Percentiles rank a stretch among this genome's conserved stretches.
These are phyloP conservation scores for Xyrauchen texanus DNA, from an alignment of 2,113 vertebrate species.

Conservation along the genomic window DNA sequence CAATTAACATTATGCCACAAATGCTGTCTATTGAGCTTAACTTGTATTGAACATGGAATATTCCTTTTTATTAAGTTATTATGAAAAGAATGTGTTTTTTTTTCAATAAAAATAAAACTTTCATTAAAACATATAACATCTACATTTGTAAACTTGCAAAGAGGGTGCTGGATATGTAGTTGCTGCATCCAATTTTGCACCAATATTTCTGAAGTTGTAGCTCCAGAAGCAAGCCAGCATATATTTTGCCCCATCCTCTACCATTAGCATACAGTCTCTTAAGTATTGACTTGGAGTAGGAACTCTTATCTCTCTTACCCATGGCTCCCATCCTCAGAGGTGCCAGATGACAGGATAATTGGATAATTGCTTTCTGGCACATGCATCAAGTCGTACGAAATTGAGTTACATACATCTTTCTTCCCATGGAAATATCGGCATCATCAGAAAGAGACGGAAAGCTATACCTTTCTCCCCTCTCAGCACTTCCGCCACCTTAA, in stretches of 20 bases:
- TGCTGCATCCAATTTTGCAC: not conserved
- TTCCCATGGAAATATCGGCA: conserved; percentile 63
- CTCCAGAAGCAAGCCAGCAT: not conserved
- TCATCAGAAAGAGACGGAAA: conserved; percentile 66
- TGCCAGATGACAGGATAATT: conserved; percentile 76
- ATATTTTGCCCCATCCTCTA: not conserved
- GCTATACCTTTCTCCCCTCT: conserved; percentile 61
- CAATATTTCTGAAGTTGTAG: not conserved
- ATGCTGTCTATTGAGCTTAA: too few relatives aligned
- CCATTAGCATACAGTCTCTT: not conserved
- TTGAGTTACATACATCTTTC: conserved; percentile 67
- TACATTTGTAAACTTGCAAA: too few relatives aligned
- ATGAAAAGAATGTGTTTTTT: too few relatives aligned
- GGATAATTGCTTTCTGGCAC: conserved; percentile 75
- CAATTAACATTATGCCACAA: too few relatives aligned
- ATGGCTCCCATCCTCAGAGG: conserved; percentile 59
- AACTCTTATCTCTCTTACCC: conserved; percentile 61
- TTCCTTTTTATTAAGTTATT: too few relatives aligned
- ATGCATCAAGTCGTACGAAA: conserved; percentile 71
- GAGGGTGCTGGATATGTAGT: too few relatives aligned
- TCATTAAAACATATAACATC: too few relatives aligned
- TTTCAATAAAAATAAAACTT: too few relatives aligned
- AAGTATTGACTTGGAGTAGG: conserved; percentile 60
- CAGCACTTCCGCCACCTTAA: conserved; percentile 51
- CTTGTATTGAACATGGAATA: too few relatives aligned